Conservation (phyloP, 2,888 invertebrate species). For the Kryphioiulus occultus region DNA sequence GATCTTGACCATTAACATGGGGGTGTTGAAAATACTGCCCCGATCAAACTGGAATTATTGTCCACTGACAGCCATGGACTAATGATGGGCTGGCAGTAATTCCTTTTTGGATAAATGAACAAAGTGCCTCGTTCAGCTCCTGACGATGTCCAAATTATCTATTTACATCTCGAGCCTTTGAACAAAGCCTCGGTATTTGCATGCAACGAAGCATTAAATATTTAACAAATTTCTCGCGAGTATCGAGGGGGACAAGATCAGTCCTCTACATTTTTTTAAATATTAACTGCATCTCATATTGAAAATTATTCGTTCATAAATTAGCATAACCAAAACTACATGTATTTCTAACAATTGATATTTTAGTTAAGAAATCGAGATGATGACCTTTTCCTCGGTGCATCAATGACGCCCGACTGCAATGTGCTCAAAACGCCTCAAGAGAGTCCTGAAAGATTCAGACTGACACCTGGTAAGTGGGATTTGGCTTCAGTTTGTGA, state of each 20-base stretch:
- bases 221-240: background rate
- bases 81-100: slow-evolving; percentile 13
- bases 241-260: too few relatives aligned
- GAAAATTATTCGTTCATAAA: too few relatives aligned
- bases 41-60: background rate
- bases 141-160: background rate
- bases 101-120: slow-evolving; percentile 14
- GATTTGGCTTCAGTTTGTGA: slow-evolving; percentile 54
- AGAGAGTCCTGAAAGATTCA: slow-evolving; percentile 87
- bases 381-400: slow-evolving; percentile 89
- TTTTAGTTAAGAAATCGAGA: slow-evolving; percentile 82
- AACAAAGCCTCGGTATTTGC: background rate
- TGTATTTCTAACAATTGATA: slow-evolving; percentile 39
- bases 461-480: slow-evolving; percentile 77
- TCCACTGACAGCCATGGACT: slow-evolving; percentile 1
- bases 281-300: too few relatives aligned
- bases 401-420: slow-evolving; percentile 93
- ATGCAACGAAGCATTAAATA: background rate
- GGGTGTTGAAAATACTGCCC: slow-evolving; percentile 20
- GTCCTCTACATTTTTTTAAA: too few relatives aligned
- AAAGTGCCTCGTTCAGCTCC: background rate
- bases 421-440: slow-evolving; percentile 91
- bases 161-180: background rate
- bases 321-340: too few relatives aligned
- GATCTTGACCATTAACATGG: background rate